phyloP scores from a whole-genome alignment of 2,888 invertebrate genomes.

The Allolobophora icterica region DNA sequence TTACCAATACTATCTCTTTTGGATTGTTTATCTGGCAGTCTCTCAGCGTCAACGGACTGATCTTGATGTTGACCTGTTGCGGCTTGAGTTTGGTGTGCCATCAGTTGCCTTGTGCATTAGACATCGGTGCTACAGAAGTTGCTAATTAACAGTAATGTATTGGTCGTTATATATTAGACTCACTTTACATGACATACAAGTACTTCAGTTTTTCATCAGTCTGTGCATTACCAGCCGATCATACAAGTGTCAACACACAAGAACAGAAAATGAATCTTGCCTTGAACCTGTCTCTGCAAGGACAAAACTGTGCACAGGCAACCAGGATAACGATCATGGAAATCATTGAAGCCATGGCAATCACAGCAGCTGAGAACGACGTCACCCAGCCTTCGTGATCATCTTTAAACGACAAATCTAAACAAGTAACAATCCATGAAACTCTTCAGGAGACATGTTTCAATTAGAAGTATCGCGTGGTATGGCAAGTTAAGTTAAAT shows the following conservation, averaged over 20 bases:
- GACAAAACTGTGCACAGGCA: slow-evolving; percentile 31
- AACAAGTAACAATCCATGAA: background rate
- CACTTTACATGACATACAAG: background rate
- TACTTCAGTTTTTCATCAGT: background rate
- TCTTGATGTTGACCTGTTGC: too few species aligned
- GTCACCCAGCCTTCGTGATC: background rate
- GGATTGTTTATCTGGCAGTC: too few species aligned
- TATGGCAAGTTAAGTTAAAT: too few species aligned
- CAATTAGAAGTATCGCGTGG: too few species aligned
- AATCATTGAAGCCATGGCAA: background rate
- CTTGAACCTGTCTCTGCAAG: slow-evolving; percentile 1
- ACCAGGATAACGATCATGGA: slow-evolving; percentile 18
- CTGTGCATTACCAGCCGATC: background rate
- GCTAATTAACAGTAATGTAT: too few species aligned
- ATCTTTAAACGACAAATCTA: background rate
- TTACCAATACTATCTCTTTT: too few species aligned
- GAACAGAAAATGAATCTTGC: background rate
- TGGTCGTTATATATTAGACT: too few species aligned
- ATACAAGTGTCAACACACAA: background rate
- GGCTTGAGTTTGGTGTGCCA: too few species aligned
- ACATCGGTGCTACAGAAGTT: too few species aligned
- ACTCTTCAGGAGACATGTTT: too few species aligned
- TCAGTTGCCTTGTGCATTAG: too few species aligned
- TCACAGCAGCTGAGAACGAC: background rate
- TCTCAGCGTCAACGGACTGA: too few species aligned